Evolutionary conservation across 2,888 invertebrate species (phyloP), one percentile per base, ranked within the genome.

Genomic region (Aspidapion aeneum): DNA sequence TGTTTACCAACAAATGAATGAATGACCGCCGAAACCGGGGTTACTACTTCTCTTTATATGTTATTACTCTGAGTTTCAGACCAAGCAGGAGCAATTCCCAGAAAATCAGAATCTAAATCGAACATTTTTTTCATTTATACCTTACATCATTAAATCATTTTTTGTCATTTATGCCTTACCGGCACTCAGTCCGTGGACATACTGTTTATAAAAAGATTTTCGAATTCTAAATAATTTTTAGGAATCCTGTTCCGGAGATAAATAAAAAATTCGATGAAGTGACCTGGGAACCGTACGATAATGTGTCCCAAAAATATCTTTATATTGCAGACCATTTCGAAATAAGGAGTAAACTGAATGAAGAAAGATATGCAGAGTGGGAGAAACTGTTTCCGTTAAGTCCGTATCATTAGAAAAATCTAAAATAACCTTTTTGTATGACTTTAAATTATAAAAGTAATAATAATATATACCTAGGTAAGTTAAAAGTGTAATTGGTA

Each of bases 221-320:
- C n/a, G 17, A 18, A 52, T 5, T 5, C 17, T 17, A 19, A 9
- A 52, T 19, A 52, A 3, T 35, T 72, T 72, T 51, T 74, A 87
- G 81, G 73, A 84, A 78, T 74, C 84, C 81, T 5, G 77, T 78
- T 58, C 78, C 79, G 1, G 71, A 72, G n/a, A 63, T 70, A n/a
- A 71, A 73, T 9, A 71, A 70, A 2, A 58, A 69, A 3, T 68
- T 78, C 56, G 72, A 73, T 18, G 72, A 75, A 18, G 71, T 77
- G 1, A 75, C 69, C 19, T 82, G 82, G 81, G 74, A 76, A 50
- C 75, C 76, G 19, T 78, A 77, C 35, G 74, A 72, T 1, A 55
- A 65, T 1, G 71, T 71, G 21, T 74, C 71, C 19, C 74, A 78
- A 55, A 76, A 77, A 58, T 81, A 79, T 66, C 68, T 81, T 67